Base-by-base conservation (phyloP, 2,888 invertebrate genomes). In the Melanophora roralis region DNA sequence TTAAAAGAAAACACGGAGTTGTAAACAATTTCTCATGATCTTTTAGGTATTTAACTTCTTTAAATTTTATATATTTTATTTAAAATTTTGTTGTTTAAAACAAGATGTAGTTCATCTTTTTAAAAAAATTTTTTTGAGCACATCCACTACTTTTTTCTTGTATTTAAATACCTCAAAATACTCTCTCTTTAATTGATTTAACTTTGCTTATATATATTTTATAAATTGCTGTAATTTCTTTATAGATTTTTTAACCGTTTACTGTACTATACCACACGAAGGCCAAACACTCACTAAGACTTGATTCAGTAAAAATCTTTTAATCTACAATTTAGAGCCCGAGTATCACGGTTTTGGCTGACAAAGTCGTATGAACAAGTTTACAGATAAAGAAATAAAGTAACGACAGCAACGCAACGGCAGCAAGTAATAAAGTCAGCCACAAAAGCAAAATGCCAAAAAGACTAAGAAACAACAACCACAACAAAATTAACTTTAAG, bases 221-320 rank as follows among this genome's bases (percentile, higher is more conserved):
- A n/a, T 53, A 34, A 53, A 9, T 32, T 53, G 9, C 3, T 47
- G 3, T 11, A n/a, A 32, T 16, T 9, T 14, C 6, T 53, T 11
- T 11, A 45, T 45, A 21, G 45, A 19, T 45, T 45, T 49, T 59
- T 47, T 78, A 84, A 82, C 83, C 87, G 87, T 84, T 85, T 85
- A 88, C 86, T 87, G 86, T 89, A 89, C 89, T 88, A 88, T 87
- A 86, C 89, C 86, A 87, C 84, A 87, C 88, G 89, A 88, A 89
- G 89, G 89, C 89, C 89, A 89, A 89, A 88, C 89, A 89, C 88
- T 87, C 88, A 89, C 89, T 89, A 86, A 87, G 89, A 88, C 86
- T 88, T 83, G 88, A 87, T 86, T 84, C 83, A 86, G 40, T 57
- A 57, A 86, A 86, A 84, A 82, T 82, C 80, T 83, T 83, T 69